Conservation (phyloP, 2,797 vertebrate genomes). For the Anas georgica region DNA sequence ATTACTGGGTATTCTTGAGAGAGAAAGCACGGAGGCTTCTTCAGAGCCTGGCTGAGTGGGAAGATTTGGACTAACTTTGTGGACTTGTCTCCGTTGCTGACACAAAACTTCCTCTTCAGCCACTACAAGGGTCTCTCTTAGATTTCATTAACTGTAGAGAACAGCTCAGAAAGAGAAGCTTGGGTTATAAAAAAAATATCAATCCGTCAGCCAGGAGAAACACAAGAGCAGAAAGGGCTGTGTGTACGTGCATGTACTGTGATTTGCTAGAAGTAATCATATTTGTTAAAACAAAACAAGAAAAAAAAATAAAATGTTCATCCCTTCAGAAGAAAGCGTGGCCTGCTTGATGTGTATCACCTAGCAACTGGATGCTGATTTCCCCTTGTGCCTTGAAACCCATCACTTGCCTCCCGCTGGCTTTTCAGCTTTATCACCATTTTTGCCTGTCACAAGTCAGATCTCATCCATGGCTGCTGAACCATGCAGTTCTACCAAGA, state of each 20-base stretch:
- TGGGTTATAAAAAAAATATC: background rate
- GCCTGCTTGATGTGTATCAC: background rate
- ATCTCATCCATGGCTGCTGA: background rate
- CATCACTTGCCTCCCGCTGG: background rate
- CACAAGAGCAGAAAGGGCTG: background rate
- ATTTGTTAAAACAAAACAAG: background rate
- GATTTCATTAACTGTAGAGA: background rate
- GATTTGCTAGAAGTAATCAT: background rate
- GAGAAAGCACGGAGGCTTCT: background rate
- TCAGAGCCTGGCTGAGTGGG: background rate
- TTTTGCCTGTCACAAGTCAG: background rate
- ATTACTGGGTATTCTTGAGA: background rate
- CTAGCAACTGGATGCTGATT: background rate
- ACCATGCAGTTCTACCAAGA: background rate
- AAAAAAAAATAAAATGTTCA: background rate
- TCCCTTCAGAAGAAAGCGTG: background rate
- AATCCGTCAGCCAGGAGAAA: background rate
- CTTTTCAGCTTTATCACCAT: conserved; percentile 16
- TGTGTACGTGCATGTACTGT: background rate
- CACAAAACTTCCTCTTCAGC: background rate
- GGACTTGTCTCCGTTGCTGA: background rate
- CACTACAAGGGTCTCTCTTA: background rate
- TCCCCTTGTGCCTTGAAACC: background rate
- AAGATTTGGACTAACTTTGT: background rate
- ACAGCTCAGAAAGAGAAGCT: background rate